Percentiles rank a stretch among this genome's conserved stretches.
Conservation (phyloP, 2,113 vertebrate genomes). For the Brienomyrus brachyistius region DNA sequence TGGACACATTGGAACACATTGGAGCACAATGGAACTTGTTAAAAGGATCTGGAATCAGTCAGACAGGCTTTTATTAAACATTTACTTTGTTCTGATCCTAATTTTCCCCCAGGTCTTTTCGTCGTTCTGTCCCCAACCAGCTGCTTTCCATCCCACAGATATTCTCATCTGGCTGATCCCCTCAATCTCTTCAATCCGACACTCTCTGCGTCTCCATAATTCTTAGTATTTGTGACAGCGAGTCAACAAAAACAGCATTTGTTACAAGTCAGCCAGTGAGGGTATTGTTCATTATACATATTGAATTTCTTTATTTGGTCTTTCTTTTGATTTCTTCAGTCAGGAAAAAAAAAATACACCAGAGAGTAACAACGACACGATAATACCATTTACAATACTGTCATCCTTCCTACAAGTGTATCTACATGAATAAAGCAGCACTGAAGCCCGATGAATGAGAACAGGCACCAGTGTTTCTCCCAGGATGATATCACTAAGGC, state of each 20-base stretch:
- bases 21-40: background rate
- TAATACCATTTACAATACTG: background rate
- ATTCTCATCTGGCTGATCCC: background rate
- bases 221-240: conserved; percentile 11
- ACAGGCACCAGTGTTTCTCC: background rate
- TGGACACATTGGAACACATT: background rate
- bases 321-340: background rate
- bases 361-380: background rate
- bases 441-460: background rate
- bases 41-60: background rate
- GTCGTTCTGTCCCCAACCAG: background rate
- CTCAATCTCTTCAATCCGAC: background rate
- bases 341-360: background rate
- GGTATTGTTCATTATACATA: background rate
- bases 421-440: background rate
- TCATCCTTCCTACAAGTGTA: background rate
- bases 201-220: conserved; percentile 8
- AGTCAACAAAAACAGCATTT: conserved; percentile 15
- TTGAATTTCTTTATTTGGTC: conserved; percentile 1
- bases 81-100: conserved; percentile 5
- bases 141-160: background rate
- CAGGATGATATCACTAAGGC: background rate
- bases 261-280: background rate
- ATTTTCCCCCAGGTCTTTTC: conserved; percentile 11
- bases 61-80: background rate